Evolutionary conservation across 1,140 invertebrate genomes (phyloP).

Genomic region (Lepidurus couesii): DNA sequence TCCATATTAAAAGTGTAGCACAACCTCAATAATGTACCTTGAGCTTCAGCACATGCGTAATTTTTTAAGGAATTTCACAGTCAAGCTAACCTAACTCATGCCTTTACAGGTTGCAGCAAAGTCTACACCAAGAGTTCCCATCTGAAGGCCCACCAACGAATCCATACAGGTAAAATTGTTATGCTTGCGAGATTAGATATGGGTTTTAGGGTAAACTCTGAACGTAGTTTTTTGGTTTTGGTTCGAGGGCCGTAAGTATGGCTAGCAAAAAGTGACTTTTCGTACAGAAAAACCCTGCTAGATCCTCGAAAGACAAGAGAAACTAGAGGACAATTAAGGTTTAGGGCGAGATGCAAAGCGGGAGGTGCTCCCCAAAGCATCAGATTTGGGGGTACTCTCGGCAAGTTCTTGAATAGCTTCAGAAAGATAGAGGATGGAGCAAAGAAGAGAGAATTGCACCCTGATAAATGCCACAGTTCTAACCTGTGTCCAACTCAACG

Average conservation of each 20-base stretch:
- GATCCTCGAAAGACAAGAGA: not conserved
- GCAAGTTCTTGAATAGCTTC: not conserved
- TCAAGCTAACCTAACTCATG: conserved; percentile 32
- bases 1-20: too few relatives aligned
- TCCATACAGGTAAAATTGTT: conserved; percentile 84
- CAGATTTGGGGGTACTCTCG: not conserved
- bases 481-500: not conserved
- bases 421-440: not conserved
- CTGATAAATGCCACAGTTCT: conserved; percentile 22
- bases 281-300: not conserved
- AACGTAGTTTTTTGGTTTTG: conserved; percentile 25
- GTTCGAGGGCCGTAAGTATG: conserved; percentile 28
- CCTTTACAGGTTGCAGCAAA: conserved; percentile 83
- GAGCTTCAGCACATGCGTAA: too few relatives aligned
- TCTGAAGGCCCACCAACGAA: conserved; percentile 94
- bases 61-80: too few relatives aligned
- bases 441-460: not conserved
- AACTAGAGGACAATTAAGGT: not conserved
- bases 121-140: conserved; percentile 99
- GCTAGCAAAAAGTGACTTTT: conserved; percentile 21
- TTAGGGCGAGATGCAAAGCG: not conserved
- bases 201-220: conserved; percentile 26
- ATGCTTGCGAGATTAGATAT: not conserved
- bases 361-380: not conserved
- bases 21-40: too few relatives aligned